Evolutionary conservation across 2,888 invertebrate genomes (phyloP), one percentile per base, ranked within the genome.

Genomic region (Hemistola chrysoprasaria): DNA sequence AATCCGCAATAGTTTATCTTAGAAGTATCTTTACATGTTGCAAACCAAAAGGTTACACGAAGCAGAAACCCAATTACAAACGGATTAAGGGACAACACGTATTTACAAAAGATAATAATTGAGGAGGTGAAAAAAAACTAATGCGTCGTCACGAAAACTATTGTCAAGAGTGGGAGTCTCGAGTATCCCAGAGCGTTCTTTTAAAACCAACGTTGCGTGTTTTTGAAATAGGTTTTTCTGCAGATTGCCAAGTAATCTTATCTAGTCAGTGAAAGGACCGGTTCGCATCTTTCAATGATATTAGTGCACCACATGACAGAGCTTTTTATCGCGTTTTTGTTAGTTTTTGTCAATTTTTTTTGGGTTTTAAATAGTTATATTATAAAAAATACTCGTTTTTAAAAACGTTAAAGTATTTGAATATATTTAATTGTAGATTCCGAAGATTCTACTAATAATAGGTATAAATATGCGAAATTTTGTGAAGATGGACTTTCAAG

Each of bases 191-290:
- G 67, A 75, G 74, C 56, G 65, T 59, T 62, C 76, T 78, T 78
- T 78, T 70, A 71, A 77, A 86, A 73, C 80, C 88, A 78, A 67
- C 72, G 82, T 82, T 78, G 86, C 88, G 83, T 88, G 78, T 69
- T 78, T 75, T 72, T 66, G 57, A 72, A 83, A 85, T 83, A 70
- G 83, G 86, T 86, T 85, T 82, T 76, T 61, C 70, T 71, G 65
- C 74, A 80, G 80, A 84, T 79, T 77, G 73, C 62, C 65, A 59
- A 58, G 63, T 75, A 78, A 78, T 80, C 82, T 86, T 87, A 86
- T 86, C 83, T 80, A 47, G 54, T 34, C 41, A 64, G 52, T 62
- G 67, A 77, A 78, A 75, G 66, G 57, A 62, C 66, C 59, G 58
- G 70, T 69, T 71, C 67, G 50, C 62, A 68, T 70, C 78, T 82